These are phyloP conservation scores for Cathartes aura DNA, from an alignment of 2,113 vertebrate genomes.

Conservation along the genomic window DNA sequence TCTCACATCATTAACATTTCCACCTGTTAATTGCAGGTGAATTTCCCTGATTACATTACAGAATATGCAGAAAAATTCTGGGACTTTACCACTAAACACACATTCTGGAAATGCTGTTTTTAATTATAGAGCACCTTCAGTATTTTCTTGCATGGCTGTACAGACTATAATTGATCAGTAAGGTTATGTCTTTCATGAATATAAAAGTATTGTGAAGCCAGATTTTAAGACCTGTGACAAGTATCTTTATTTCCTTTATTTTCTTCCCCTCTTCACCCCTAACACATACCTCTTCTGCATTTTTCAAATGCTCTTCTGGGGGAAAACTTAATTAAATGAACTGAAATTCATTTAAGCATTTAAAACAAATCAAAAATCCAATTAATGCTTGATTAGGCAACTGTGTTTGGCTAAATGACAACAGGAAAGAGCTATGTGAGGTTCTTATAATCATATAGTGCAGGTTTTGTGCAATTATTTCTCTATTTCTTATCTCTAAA, in stretches of 20 bases:
- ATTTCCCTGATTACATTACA: neutral
- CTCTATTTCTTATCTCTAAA: neutral
- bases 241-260: neutral
- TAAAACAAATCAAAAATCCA: neutral
- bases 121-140: neutral
- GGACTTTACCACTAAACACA: neutral
- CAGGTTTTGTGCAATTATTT: neutral
- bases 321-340: neutral
- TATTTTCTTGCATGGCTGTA: neutral
- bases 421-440: neutral
- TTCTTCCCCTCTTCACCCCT: neutral
- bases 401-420: neutral
- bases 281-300: neutral
- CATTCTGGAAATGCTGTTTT: neutral
- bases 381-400: neutral
- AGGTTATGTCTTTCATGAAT: neutral
- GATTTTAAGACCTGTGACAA: neutral
- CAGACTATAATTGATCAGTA: neutral
- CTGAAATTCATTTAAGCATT: neutral
- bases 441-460: neutral
- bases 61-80: neutral
- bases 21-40: neutral
- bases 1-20: neutral
- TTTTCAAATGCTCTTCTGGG: neutral
- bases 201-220: neutral